Base-by-base conservation (phyloP, 2,113 vertebrate genomes). In the Pteropus alecto region DNA sequence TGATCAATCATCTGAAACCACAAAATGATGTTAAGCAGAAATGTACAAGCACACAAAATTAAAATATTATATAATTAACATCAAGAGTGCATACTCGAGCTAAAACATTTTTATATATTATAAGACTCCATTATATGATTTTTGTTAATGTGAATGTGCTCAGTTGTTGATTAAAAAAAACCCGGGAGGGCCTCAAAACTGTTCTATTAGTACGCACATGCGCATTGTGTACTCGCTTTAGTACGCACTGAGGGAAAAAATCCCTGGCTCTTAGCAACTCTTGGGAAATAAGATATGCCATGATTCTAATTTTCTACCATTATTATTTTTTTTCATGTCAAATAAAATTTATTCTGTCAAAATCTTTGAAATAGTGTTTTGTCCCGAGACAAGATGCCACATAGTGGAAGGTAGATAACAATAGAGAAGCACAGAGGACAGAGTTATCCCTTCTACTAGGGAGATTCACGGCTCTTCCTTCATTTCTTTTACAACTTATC, bases 331-430 rank as follows among this genome's bases (percentile, higher is more conserved):
- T 79, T 90, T 83, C 16, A 73, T 18, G 6, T 46, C 13, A 78
- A 93, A 73, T 78, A 61, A 78, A n/a, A 6, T 77, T 71, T 8
- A 82, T 94, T 74, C 6, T 68, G 14, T 10, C 3, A 74, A 63
- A 54, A 28, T 43, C 54, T 84, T 93, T 90, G 43, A 70, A 85
- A 68, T 33, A 63, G 7, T 61, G 1, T 19, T 73, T 91, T 94
- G 16, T 68, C 24, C 7, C 87, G 10, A 60, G 11, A 61, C 18
- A 76, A 70, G 41, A 0, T 74, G 11, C 4, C 26, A 46, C 2
- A 35, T 30, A 43, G 33, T n/a, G 1, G 60, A 83, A 51, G 14
- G 9, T 10, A 21, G 15, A 21, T 41, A 33, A 24, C 70, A 19
- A 0, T 18, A 38, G 22, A 87, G 8, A 60, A 21, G 1, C 41